Conservation (phyloP, 2,888 invertebrate genomes). For the Drosophila setosimentum region DNA sequence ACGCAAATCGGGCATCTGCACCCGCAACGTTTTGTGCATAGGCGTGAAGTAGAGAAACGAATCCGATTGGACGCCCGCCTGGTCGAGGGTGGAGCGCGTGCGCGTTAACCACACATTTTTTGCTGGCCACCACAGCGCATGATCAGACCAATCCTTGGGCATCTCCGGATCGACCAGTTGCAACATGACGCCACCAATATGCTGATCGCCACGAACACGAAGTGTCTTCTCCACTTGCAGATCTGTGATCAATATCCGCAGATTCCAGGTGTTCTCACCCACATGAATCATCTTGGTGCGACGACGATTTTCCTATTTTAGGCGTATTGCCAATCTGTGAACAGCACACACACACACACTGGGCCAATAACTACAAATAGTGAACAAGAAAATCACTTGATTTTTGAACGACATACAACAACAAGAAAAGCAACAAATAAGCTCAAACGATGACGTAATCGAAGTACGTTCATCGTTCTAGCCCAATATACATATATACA, state of each 20-base stretch:
- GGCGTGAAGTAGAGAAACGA: constrained; percentile 97
- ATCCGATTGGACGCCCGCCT: constrained; percentile 98
- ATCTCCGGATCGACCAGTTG: constrained; percentile 98
- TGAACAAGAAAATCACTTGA: constrained; percentile 65
- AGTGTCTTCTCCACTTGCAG: constrained; percentile 95
- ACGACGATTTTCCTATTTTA: constrained; percentile 50
- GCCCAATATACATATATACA: constrained; percentile 13
- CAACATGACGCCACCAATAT: constrained; percentile 99
- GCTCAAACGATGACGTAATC: constrained; percentile 77
- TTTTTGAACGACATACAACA: constrained; percentile 1
- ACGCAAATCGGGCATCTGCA: constrained; percentile 96
- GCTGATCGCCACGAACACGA: constrained; percentile 97
- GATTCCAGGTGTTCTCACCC: constrained; percentile 98
- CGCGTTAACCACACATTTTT: constrained; percentile 97
- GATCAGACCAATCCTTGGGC: constrained; percentile 99
- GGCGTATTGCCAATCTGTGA: constrained; percentile 53
- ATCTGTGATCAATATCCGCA: constrained; percentile 96
- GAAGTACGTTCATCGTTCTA: constrained; percentile 60
- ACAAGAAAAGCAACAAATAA: constrained; percentile 36
- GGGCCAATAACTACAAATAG: constrained; percentile 50
- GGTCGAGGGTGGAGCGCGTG: constrained; percentile 97
- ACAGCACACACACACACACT: constrained; percentile 20
- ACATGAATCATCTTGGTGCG: constrained; percentile 86
- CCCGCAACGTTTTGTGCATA: constrained; percentile 97
- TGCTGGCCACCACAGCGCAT: constrained; percentile 99